A percentile compares a stretch with the other conserved stretches of the same genome.
These are phyloP conservation scores for Rhincodon typus DNA, from an alignment of 2,797 vertebrate genomes.

Conservation along the genomic window DNA sequence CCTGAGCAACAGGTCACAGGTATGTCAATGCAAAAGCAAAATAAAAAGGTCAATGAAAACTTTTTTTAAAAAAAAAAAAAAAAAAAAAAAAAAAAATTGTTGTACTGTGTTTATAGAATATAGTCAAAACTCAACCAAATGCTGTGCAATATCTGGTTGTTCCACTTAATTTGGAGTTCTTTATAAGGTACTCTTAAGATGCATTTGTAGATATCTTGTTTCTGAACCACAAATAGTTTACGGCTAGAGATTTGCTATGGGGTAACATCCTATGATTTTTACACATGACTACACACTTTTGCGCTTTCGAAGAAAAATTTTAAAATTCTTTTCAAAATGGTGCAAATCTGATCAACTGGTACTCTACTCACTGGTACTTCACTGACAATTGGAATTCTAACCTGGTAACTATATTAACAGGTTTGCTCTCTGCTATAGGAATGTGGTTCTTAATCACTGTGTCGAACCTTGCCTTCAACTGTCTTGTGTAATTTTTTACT, in stretches of 20 bases:
- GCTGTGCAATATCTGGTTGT: neutral
- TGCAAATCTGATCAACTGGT: neutral
- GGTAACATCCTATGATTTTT: neutral
- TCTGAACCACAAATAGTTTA: neutral
- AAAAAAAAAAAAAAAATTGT: neutral
- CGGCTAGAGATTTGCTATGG: neutral
- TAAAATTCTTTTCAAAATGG: neutral
- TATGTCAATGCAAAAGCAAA: no score
- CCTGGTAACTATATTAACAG: neutral
- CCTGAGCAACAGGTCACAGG: constrained; percentile 4
- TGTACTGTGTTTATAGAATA: neutral
- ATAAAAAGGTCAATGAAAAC: no score
- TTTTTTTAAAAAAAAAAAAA: neutral
- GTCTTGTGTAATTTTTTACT: neutral
- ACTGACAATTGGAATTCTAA: neutral
- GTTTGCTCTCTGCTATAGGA: neutral
- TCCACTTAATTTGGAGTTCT: neutral
- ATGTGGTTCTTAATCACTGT: neutral
- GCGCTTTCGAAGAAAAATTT: no score
- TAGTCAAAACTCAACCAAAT: neutral
- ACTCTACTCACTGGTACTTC: neutral
- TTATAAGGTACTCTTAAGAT: neutral
- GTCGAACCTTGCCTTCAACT: neutral
- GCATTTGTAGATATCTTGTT: neutral
- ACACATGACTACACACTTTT: neutral